These are phyloP conservation scores for Lasioglossum vierecki DNA, from an alignment of 2,888 invertebrate genomes.

Conservation along the genomic window DNA sequence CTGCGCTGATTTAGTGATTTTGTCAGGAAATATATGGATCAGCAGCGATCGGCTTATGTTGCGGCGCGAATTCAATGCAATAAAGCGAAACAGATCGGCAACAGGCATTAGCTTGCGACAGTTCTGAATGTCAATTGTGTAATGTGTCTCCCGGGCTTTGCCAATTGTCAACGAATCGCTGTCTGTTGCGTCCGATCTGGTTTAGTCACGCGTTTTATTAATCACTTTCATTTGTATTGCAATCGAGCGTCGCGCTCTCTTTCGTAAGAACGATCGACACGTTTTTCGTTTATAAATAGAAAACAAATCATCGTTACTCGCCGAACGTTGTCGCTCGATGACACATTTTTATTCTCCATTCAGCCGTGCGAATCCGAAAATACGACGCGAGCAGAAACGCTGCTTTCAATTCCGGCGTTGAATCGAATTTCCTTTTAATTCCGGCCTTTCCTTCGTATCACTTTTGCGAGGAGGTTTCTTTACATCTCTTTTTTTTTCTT, in stretches of 20 bases:
- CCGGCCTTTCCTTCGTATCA: background rate
- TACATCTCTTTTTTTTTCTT: constrained; percentile 2
- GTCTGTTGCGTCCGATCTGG: background rate
- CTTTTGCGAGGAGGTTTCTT: background rate
- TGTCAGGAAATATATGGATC: constrained; percentile 53
- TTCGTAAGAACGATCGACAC: background rate
- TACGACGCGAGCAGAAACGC: background rate
- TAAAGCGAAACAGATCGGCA: constrained; percentile 32
- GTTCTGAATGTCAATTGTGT: constrained; percentile 44
- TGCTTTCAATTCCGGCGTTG: background rate
- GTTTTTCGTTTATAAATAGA: background rate
- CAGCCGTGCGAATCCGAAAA: background rate
- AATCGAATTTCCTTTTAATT: constrained; percentile 9
- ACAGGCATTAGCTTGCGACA: constrained; percentile 36
- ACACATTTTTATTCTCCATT: background rate
- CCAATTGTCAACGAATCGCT: constrained; percentile 17
- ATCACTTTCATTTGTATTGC: background rate
- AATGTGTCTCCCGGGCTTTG: constrained; percentile 36
- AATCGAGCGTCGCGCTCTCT: background rate
- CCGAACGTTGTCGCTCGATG: background rate
- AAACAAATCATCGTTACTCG: constrained; percentile 1
- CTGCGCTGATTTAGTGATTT: constrained; percentile 51
- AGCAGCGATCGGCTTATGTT: constrained; percentile 15
- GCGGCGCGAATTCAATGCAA: constrained; percentile 15
- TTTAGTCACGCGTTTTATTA: constrained; percentile 34